Base-by-base conservation (phyloP, 1,140 invertebrate genomes). In the Diplogasteroides magnus region DNA sequence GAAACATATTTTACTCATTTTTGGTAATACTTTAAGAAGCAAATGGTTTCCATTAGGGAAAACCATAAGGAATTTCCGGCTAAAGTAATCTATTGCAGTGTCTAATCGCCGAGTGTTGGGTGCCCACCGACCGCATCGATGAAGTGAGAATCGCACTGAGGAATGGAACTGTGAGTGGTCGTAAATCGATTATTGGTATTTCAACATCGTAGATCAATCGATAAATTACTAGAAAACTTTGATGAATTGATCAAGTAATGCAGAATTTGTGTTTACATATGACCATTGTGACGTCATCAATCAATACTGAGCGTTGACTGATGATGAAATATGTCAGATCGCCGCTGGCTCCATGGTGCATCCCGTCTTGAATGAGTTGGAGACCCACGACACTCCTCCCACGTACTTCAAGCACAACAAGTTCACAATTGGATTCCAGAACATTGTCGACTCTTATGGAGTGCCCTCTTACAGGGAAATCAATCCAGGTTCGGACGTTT, bases 21-120 rank as follows among this genome's bases (percentile, higher is more conserved):
- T n/a, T n/a, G n/a, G n/a, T n/a, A n/a, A n/a, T n/a, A n/a, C n/a
- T n/a, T n/a, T n/a, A n/a, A n/a, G n/a, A n/a, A n/a, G n/a, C n/a
- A n/a, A n/a, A n/a, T n/a, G n/a, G n/a, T n/a, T n/a, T n/a, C n/a
- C n/a, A n/a, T n/a, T n/a, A n/a, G n/a, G n/a, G n/a, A n/a, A n/a
- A n/a, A n/a, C n/a, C n/a, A n/a, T n/a, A n/a, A n/a, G n/a, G n/a
- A n/a, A n/a, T n/a, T n/a, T n/a, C n/a, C n/a, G n/a, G n/a, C n/a
- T n/a, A n/a, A n/a, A n/a, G n/a, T n/a, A n/a, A n/a, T n/a, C n/a
- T n/a, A 48, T 48, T 48, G 37, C 37, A 48, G 83, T 96, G 92
- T 85, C 86, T 97, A 69, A 98, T 99, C 80, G 95, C 93, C 25
- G 96, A 99, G 86, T 97, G 94, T 82, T 99, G 96, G 96, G 92